A percentile compares a stretch with the other conserved stretches of the same genome.
Evolutionary conservation across 1,140 invertebrate species (phyloP).

Genomic region (Papilio dardanus): DNA sequence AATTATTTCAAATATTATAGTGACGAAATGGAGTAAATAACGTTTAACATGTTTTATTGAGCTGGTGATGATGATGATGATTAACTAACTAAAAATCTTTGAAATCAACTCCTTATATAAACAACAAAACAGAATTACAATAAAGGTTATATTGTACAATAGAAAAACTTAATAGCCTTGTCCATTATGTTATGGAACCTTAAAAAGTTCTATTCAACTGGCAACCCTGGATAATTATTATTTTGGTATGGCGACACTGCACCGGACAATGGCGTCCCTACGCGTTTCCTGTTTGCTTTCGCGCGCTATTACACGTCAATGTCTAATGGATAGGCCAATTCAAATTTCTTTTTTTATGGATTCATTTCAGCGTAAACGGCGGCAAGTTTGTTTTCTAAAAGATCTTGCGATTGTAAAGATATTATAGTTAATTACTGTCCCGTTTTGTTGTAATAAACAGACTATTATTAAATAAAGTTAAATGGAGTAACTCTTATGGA

Average conservation of each 20-base stretch:
- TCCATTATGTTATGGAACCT: not conserved
- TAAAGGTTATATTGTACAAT: no score
- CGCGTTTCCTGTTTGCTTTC: slow-evolving; percentile 79
- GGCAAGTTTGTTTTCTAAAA: slow-evolving; percentile 66
- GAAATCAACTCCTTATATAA: not conserved
- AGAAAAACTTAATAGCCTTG: slow-evolving; percentile 11
- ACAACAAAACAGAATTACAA: not conserved
- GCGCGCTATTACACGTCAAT: slow-evolving; percentile 80
- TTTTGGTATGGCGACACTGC: slow-evolving; percentile 80
- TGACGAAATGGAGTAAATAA: no score
- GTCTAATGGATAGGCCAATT: slow-evolving; percentile 75
- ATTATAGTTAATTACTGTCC: slow-evolving; percentile 35
- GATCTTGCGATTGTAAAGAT: slow-evolving; percentile 38
- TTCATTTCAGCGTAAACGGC: slow-evolving; percentile 58
- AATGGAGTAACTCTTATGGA: not conserved
- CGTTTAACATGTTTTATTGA: no score
- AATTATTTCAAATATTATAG: no score
- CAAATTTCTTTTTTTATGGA: slow-evolving; percentile 75
- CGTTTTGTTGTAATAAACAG: slow-evolving; percentile 47
- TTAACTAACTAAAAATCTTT: no score
- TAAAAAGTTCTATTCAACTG: slow-evolving; percentile 65
- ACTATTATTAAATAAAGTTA: no score
- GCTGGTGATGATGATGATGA: no score
- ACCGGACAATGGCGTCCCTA: slow-evolving; percentile 71
- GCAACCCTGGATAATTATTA: slow-evolving; percentile 80